Evolutionary conservation across 2,888 invertebrate species (phyloP), one percentile per base, ranked within the genome.

Genomic region (Lithodes maja): DNA sequence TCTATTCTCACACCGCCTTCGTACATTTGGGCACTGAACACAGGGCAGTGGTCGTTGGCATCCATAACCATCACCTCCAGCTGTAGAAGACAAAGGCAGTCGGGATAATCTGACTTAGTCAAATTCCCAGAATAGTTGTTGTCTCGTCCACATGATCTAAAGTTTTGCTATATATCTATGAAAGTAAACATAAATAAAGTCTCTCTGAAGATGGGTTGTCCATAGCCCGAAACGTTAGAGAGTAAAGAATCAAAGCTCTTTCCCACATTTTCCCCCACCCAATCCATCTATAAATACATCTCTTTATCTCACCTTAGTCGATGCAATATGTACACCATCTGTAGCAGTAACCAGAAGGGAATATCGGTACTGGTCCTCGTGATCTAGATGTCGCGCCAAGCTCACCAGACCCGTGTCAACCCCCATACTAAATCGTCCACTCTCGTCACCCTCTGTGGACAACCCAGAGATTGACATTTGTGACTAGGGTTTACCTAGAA

Each of bases 271-370:
- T 33, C 33, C 33, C 33, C 33, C 33, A 33, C 33, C 33, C 33
- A 33, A 33, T 33, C 33, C 33, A 33, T 33, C 33, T 33, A 33
- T 33, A 33, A 33, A 33, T 12, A 61, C 15, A 61, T 61, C 15
- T 7, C 15, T 61, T 61, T 7, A 71, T 75, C 86, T 82, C 12
- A 89, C 91, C 89, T 91, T 83, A 3, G 87, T 80, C 2, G 80
- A 79, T n/a, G 84, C 33, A 49, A 80, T 75, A 53, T 91, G 89
- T 7, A 89, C 87, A 12, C 97, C 97, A 94, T 98, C 98, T 17
- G 96, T 96, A 54, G 97, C 96, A 93, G 96, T 96, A 85, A 98
- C 95, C 92, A 97, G 97, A 88, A 99, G 95, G 93, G 95, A 95
- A 94, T 98, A 98, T 89, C 94, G 95, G 89, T 95, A 94, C 93